These are phyloP conservation scores for Euphydryas editha DNA, from an alignment of 2,888 invertebrate genomes.

Conservation along the genomic window DNA sequence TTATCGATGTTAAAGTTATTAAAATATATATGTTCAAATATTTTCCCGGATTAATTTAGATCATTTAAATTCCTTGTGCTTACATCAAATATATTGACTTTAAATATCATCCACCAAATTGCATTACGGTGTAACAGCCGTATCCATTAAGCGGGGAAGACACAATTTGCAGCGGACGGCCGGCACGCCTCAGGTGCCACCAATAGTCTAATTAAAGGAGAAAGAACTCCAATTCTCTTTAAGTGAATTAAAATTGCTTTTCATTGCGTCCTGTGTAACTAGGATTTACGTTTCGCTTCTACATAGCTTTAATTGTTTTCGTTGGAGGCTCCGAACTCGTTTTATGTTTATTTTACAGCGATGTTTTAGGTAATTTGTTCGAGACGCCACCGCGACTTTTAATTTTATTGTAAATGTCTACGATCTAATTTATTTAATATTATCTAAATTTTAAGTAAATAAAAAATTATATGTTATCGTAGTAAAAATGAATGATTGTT, in stretches of 20 bases:
- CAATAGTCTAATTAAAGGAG: conserved; percentile 73
- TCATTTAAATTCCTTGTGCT: background rate
- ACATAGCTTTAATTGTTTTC: conserved; percentile 43
- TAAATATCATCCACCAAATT: conserved; percentile 12
- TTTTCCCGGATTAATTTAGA: too few relatives aligned
- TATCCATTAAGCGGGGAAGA: conserved; percentile 57
- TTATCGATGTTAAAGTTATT: too few relatives aligned
- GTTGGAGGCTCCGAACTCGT: conserved; percentile 35
- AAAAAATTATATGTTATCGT: too few relatives aligned
- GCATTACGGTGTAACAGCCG: conserved; percentile 46
- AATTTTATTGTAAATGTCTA: conserved; percentile 31
- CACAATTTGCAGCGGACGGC: conserved; percentile 60
- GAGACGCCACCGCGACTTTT: conserved; percentile 23
- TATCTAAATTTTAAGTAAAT: background rate
- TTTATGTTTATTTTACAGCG: conserved; percentile 40
- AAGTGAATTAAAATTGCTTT: conserved; percentile 62
- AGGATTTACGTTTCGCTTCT: conserved; percentile 48
- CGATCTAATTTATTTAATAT: conserved; percentile 2
- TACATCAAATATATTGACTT: background rate
- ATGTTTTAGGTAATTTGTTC: conserved; percentile 35
- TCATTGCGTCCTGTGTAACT: conserved; percentile 46
- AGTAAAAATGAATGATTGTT: background rate
- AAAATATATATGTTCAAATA: too few relatives aligned
- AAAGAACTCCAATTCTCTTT: conserved; percentile 63
- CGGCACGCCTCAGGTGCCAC: conserved; percentile 67